Percentiles rank a stretch among this genome's conserved stretches.
Evolutionary conservation across 1,140 invertebrate species (phyloP).

Genomic region (Drosophila grimshawi): DNA sequence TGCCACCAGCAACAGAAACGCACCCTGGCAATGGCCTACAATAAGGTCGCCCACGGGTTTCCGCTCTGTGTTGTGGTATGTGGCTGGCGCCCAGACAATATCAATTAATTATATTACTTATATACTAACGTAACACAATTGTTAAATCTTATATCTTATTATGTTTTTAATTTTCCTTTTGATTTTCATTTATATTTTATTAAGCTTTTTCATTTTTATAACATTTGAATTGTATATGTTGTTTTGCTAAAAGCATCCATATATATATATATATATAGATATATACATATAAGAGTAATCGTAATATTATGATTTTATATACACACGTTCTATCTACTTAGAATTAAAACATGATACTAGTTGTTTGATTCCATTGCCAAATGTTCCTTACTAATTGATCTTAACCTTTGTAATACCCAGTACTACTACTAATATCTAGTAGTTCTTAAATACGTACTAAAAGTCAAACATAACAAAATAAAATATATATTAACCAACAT

Average conservation of each 20-base stretch:
- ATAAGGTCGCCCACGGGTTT: slow-evolving; percentile 34
- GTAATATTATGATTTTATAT: slow-evolving; percentile 42
- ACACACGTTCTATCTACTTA: slow-evolving; percentile 23
- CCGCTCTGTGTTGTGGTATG: slow-evolving; percentile 24
- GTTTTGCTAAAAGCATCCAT: slow-evolving; percentile 28
- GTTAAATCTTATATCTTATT: slow-evolving; percentile 16
- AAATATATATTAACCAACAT: slow-evolving; percentile 71
- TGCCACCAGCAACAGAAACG: slow-evolving; percentile 18
- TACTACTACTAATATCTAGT: slow-evolving; percentile 38
- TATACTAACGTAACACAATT: slow-evolving; percentile 43
- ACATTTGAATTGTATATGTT: slow-evolving; percentile 48
- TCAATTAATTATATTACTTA: slow-evolving; percentile 20
- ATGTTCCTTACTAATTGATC: slow-evolving; percentile 66
- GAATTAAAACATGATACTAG: slow-evolving; percentile 11
- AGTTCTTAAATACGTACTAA: slow-evolving; percentile 34
- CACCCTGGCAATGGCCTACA: slow-evolving; percentile 51
- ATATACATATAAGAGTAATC: slow-evolving; percentile 16
- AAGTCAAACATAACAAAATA: slow-evolving; percentile 50
- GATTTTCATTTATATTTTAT: slow-evolving; percentile 19
- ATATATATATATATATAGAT: neutral
- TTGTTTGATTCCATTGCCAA: slow-evolving; percentile 34
- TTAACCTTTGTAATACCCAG: slow-evolving; percentile 49
- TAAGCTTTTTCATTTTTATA: slow-evolving; percentile 57
- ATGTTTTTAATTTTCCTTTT: slow-evolving; percentile 8
- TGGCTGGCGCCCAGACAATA: slow-evolving; percentile 27